These are phyloP conservation scores for Tenthredo livida DNA, from an alignment of 2,888 invertebrate genomes.

Conservation along the genomic window DNA sequence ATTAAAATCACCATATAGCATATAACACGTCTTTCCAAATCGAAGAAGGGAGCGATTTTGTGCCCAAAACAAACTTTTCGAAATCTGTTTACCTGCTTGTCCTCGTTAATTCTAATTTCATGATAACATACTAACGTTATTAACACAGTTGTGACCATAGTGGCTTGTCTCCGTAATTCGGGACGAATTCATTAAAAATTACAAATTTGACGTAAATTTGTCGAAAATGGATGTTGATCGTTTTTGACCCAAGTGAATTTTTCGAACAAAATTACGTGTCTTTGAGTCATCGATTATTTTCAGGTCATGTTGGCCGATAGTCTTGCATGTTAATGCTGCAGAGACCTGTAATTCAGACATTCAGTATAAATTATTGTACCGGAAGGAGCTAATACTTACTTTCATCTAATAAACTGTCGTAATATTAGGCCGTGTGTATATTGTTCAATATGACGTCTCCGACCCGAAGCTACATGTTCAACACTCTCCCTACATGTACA, in stretches of 20 bases:
- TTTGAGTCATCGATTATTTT: not conserved
- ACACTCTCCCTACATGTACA: slow-evolving; percentile 1
- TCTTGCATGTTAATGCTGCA: not conserved
- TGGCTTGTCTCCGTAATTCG: not conserved
- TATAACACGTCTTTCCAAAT: not conserved
- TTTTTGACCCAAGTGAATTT: not conserved
- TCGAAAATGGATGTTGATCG: not conserved
- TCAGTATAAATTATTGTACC: not conserved
- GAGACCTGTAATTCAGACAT: not conserved
- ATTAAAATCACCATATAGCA: not conserved
- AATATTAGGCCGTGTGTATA: not conserved
- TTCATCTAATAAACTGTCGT: not conserved
- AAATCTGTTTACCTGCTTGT: not conserved
- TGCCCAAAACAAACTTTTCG: not conserved
- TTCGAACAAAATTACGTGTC: not conserved
- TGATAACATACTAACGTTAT: not conserved
- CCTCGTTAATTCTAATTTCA: not conserved
- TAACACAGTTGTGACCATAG: not conserved
- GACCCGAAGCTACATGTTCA: slow-evolving; percentile 12
- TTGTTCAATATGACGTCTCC: slow-evolving; percentile 6
- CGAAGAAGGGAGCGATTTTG: not conserved
- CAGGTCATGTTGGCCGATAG: not conserved
- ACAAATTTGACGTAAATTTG: not conserved
- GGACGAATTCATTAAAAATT: not conserved
- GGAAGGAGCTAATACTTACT: not conserved